phyloP scores from a whole-genome alignment of 2,888 invertebrate species.

The Thyatira batis region DNA sequence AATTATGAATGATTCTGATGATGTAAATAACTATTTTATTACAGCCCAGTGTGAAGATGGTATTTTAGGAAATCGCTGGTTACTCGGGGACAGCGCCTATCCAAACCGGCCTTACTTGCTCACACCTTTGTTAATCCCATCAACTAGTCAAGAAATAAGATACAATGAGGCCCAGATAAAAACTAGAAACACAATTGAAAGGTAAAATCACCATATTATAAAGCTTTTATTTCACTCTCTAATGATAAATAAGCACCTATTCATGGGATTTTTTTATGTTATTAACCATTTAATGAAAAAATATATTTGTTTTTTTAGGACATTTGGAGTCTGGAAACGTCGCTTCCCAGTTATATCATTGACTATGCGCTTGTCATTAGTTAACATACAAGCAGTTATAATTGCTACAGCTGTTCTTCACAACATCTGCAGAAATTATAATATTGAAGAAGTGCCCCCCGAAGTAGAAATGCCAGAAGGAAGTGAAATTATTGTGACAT shows the following conservation, averaged over 20 bases:
- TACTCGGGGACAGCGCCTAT: conserved; percentile 13
- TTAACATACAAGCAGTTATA: neutral
- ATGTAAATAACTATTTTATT: neutral
- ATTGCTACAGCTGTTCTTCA: neutral
- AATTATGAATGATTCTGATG: neutral
- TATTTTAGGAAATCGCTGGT: conserved; percentile 6
- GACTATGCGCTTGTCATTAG: neutral
- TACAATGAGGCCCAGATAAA: conserved; percentile 10
- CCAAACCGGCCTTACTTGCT: conserved; percentile 8
- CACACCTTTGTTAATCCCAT: conserved; percentile 10
- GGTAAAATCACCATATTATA: conserved; percentile 3
- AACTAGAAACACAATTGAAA: conserved; percentile 9
- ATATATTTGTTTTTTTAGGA: conserved; percentile 1
- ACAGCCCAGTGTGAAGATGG: conserved; percentile 3
- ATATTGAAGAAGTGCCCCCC: no score
- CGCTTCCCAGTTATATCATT: conserved; percentile 1
- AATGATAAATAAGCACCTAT: no score
- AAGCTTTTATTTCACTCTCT: neutral
- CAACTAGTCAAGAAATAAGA: neutral
- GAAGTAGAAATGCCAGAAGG: no score
- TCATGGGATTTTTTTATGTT: no score
- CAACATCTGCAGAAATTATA: no score
- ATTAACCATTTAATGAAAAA: neutral
- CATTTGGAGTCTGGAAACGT: conserved; percentile 5
- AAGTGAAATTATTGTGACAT: no score